These are phyloP conservation scores for Choristoneura rosaceana DNA, from an alignment of 2,888 invertebrate species.

Conservation along the genomic window DNA sequence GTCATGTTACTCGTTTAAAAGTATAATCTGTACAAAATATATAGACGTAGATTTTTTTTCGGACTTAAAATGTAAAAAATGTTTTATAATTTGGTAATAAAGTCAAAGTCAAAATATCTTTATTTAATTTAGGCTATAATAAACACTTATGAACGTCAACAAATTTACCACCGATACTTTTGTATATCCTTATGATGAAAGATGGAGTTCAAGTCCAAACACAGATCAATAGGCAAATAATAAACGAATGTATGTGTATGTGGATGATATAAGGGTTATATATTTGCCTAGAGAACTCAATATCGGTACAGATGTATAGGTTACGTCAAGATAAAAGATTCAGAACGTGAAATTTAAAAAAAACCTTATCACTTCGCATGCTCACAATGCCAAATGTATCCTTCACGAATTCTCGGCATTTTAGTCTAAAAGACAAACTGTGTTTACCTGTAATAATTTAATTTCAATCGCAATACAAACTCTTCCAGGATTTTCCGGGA, in stretches of 20 bases:
- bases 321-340: not conserved
- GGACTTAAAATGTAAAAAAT: too few relatives aligned
- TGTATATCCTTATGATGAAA: too few relatives aligned
- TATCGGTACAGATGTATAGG: not conserved
- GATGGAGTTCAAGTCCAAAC: too few relatives aligned
- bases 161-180: too few relatives aligned
- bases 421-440: not conserved
- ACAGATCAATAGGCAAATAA: not conserved
- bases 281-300: not conserved
- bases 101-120: too few relatives aligned
- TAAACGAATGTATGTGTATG: not conserved
- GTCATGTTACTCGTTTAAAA: too few relatives aligned
- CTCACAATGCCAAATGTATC: not conserved
- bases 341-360: not conserved
- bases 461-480: conserved; percentile 33
- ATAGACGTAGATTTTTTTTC: too few relatives aligned
- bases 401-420: not conserved
- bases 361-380: not conserved
- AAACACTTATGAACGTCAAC: too few relatives aligned
- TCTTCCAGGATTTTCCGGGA: conserved; percentile 13
- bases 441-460: conserved; percentile 22
- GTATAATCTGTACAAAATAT: too few relatives aligned
- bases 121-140: too few relatives aligned
- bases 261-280: not conserved
- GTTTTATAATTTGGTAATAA: too few relatives aligned